phyloP scores from a whole-genome alignment of 2,888 invertebrate species.

The Perithous albicinctus region DNA sequence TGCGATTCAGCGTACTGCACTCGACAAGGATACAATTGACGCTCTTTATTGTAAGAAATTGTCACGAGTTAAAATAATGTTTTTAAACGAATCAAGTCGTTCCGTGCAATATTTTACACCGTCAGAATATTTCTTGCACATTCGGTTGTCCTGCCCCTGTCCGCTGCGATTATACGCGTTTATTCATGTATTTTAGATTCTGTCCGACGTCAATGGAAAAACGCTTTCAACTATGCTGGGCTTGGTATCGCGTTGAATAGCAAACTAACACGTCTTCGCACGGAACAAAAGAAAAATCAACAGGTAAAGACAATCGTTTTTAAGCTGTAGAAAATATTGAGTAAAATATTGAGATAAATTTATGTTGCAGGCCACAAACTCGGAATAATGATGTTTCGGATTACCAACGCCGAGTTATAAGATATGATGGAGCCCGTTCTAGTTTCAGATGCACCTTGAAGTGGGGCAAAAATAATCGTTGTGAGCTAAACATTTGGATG shows the following conservation, averaged over 20 bases:
- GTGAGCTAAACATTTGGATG: background rate
- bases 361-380: slow-evolving; percentile 1
- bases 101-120: no score
- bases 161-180: background rate
- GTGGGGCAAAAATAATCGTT: background rate
- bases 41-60: slow-evolving; percentile 5
- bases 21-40: background rate
- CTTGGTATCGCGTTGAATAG: slow-evolving; percentile 8
- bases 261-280: background rate
- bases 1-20: background rate
- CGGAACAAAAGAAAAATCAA: background rate
- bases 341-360: background rate
- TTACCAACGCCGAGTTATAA: no score
- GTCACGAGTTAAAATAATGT: background rate
- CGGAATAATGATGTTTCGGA: background rate
- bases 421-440: background rate
- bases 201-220: slow-evolving; percentile 1
- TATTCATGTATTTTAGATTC: background rate
- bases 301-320: background rate
- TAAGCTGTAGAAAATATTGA: background rate
- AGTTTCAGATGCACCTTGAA: background rate
- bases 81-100: no score
- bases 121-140: no score
- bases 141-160: no score
- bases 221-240: no score